Base-by-base conservation (phyloP, 2,888 invertebrate species). In the Epistrophe grossulariae region DNA sequence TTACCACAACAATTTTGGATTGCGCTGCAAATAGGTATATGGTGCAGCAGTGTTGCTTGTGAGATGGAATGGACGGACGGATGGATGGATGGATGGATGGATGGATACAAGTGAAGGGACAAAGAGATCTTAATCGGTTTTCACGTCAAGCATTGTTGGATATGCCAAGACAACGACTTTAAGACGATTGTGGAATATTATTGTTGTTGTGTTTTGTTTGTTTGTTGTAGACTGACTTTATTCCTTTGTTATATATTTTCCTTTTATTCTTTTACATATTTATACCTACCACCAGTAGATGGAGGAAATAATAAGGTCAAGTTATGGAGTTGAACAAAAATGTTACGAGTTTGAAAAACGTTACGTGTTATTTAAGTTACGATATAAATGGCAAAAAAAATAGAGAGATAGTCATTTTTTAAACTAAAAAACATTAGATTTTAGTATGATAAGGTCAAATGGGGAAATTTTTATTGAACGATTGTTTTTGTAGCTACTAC, bases 71-170 rank as follows among this genome's bases (percentile, higher is more conserved):
- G 62, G 55, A 68, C 35, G 45, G 80, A 81, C 48, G 28, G 15
- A 43, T 55, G 72, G 81, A 82, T 59, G 72, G 15, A 43, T 55
- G 72, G 81, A 82, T 59, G 72, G 64, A 28, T 40, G 45, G 13
- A 35, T 68, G 81, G 77, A 82, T 74, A 74, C 57, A 82, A 50
- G 73, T 74, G 78, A 85, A 85, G 82, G 85, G 82, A 85, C 85
- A 85, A 85, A 79, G 78, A 85, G 85, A 85, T 85, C 82, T 78
- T 82, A 82, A 85, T 85, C 85, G 70, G 70, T 74, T 85, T 85
- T 73, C 73, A 71, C 82, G 85, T 85, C 85, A 85, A 71, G 82
- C 85, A 74, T 85, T 82, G 85, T 73, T 85, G 85, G 68, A 55
- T 85, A 70, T 40, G 70, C 81, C 68, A 68, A 78, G 79, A 66